Evolutionary conservation across 2,113 vertebrate genomes (phyloP).

Genomic region (Rhagologus leucostigma): DNA sequence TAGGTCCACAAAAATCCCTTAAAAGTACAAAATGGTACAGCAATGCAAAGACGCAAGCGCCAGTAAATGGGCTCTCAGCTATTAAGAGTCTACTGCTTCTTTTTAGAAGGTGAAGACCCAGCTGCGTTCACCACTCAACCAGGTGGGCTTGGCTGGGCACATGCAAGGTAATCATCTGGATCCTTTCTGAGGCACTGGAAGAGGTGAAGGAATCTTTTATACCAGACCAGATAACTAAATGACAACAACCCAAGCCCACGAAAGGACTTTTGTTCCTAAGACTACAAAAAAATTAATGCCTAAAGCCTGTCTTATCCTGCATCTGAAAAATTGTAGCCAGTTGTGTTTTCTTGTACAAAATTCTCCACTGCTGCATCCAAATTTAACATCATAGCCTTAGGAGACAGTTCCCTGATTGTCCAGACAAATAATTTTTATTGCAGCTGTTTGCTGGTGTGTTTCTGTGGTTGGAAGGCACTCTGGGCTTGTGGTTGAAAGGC

Average conservation of each 20-base stretch:
- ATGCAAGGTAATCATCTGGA: neutral
- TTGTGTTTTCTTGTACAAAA: neutral
- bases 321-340: neutral
- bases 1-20: neutral
- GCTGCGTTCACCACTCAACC: neutral
- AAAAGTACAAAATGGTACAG: neutral
- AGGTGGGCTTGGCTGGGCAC: neutral
- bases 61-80: neutral
- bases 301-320: neutral
- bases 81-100: neutral
- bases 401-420: neutral
- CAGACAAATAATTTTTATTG: neutral
- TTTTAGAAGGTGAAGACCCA: neutral
- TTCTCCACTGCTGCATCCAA: neutral
- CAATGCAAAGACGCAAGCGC: neutral
- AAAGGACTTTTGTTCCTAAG: neutral
- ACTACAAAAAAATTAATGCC: neutral
- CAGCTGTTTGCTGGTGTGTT: neutral
- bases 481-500: neutral
- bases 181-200: neutral
- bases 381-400: neutral
- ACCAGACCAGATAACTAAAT: neutral
- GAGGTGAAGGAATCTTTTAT: neutral
- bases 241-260: neutral
- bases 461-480: neutral